Conservation (phyloP, 2,797 vertebrate species). For the Syngnathus rostellatus region DNA sequence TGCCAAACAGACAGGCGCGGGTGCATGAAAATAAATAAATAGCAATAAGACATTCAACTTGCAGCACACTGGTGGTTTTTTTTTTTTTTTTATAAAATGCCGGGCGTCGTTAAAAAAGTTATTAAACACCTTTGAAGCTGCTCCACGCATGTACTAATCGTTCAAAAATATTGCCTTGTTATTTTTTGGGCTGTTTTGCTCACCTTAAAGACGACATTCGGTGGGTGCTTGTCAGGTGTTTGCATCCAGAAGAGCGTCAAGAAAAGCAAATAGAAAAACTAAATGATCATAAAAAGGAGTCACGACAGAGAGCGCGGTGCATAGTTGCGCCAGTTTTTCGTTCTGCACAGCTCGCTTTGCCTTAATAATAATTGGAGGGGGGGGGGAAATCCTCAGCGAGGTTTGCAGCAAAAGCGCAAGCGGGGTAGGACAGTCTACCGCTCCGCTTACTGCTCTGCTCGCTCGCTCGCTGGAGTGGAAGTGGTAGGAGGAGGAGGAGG, state of each 20-base stretch:
- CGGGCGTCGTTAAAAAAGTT: not conserved
- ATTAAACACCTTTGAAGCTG: not conserved
- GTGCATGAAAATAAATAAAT: not conserved
- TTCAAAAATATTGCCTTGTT: not conserved
- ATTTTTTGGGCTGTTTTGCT: slow-evolving; percentile 32
- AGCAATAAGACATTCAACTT: not conserved
- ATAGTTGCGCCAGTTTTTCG: slow-evolving; percentile 4
- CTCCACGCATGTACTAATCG: not conserved
- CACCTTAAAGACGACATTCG: slow-evolving; percentile 79
- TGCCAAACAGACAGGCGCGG: not conserved
- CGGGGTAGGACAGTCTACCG: slow-evolving; percentile 34
- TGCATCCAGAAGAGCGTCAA: slow-evolving; percentile 55
- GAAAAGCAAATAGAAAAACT: slow-evolving; percentile 19
- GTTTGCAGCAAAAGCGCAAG: not conserved
- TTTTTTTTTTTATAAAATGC: not conserved
- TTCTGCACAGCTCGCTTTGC: not conserved
- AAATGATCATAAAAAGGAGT: slow-evolving; percentile 10
- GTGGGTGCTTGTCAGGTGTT: slow-evolving; percentile 67
- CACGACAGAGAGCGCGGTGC: not conserved
- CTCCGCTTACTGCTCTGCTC: slow-evolving; percentile 16
- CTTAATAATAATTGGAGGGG: not conserved
- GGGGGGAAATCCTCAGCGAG: not conserved
- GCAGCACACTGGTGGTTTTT: not conserved
- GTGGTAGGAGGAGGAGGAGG: slow-evolving; percentile 13
- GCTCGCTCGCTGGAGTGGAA: slow-evolving; percentile 18